Evolutionary conservation across 2,888 invertebrate species (phyloP), one percentile per base, ranked within the genome.

Genomic region (Agrochola lota): DNA sequence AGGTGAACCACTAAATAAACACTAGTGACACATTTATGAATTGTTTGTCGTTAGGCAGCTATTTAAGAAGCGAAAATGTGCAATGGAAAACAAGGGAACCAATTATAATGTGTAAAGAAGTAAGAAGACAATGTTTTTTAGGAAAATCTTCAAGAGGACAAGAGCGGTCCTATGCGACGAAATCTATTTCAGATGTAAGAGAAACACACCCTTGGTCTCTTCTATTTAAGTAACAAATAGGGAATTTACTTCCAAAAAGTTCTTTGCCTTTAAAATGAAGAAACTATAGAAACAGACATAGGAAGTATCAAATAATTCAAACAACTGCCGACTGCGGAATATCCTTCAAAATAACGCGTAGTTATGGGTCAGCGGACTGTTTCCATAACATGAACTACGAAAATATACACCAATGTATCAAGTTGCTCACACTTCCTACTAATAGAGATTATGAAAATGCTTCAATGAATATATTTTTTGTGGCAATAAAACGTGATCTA

Each of bases 1-100:
- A 84, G 84, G 78, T 83, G 73, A 83, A 64, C 63, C 67, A 26
- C 15, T 85, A 68, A 81, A 85, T 78, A 74, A 83, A 83, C 59
- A 74, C 55, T 20, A 75, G 69, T 76, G 78, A 83, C 74, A 69
- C 73, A 57, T 83, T 86, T 83, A 71, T 77, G 71, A 62, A 85
- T 74, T 69, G 71, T 26, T 74, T 71, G 71, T 67, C 40, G 64
- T 71, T 80, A 62, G 23, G 15, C 55, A 40, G 63, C 59, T 64
- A 46, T 72, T 64, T 17, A 26, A 11, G 49, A 57, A n/a, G 43
- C 57, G 59, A 40, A 74, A 57, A 82, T 9, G 15, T 71, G 71
- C 35, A 35, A 43, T 49, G 17, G n/a, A 23, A 71, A 35, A 6
- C 49, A 49, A 57, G 12, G 4, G 9, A 35, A 9, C 12, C 1